Base-by-base conservation (phyloP, 2,888 invertebrate genomes). In the Podabrus alpinus region DNA sequence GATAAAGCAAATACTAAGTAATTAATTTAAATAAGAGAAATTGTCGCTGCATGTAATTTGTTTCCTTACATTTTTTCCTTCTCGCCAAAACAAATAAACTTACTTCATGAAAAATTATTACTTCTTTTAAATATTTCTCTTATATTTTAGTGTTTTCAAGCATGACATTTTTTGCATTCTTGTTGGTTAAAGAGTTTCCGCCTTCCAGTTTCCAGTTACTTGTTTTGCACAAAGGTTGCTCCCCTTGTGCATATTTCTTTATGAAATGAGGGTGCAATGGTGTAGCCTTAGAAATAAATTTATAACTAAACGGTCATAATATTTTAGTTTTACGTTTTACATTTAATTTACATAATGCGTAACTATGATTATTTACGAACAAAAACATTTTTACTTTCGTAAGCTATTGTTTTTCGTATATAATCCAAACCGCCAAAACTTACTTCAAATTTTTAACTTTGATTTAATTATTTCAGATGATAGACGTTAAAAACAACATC, bases 401-500 rank as follows among this genome's bases (percentile, higher is more conserved):
- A 19, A 19, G n/a, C 9, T 59, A 59, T 15, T 60, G n/a, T n/a
- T n/a, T n/a, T n/a, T n/a, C n/a, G n/a, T n/a, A n/a, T n/a, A n/a
- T n/a, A n/a, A n/a, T n/a, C n/a, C n/a, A n/a, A n/a, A n/a, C n/a
- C n/a, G n/a, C n/a, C n/a, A n/a, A n/a, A n/a, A n/a, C n/a, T n/a
- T 17, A 19, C 16, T 62, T 13, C 2, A 7, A 1, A 45, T n/a
- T 45, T 45, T 45, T 45, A 45, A 45, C n/a, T 45, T 68, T 10
- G 10, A 66, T 21, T 15, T 3, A 24, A 66, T 73, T 75, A 66
- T 90, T 89, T 68, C 91, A 93, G 93, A 92, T 93, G 93, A 90
- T 92, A 79, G 93, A 93, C 86, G 91, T 92, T 9, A 93, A 93
- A 84, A 89, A 89, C 80, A 87, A 87, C 80, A 85, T 90, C 69